phyloP scores from a whole-genome alignment of 2,797 vertebrate species.

The Rousettus madagascariensis region DNA sequence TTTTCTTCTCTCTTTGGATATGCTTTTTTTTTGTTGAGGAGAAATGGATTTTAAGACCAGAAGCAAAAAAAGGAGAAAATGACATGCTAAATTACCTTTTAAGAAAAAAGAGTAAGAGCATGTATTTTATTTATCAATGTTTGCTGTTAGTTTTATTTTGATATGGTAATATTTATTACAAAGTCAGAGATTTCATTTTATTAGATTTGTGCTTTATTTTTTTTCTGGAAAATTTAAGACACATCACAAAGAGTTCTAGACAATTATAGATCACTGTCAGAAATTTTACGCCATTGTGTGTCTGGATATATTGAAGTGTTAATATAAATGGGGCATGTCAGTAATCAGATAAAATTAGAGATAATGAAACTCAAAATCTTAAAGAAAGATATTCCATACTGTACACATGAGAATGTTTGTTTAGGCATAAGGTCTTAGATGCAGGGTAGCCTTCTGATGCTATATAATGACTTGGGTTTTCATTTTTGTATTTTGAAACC shows the following conservation, averaged over 20 bases:
- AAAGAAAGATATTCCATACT: not conserved
- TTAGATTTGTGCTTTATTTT: constrained; percentile 38
- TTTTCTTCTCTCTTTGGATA: constrained; percentile 73
- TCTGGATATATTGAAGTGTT: not conserved
- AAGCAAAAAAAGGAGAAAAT: constrained; percentile 45
- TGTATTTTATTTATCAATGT: constrained; percentile 51
- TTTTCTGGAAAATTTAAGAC: constrained; percentile 32
- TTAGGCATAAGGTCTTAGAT: not conserved
- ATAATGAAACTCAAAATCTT: constrained; percentile 22
- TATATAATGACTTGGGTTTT: constrained; percentile 29
- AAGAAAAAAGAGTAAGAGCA: constrained; percentile 33
- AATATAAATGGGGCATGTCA: constrained; percentile 10
- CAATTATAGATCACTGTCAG: not conserved
- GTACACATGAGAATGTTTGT: not conserved
- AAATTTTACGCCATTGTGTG: constrained; percentile 38
- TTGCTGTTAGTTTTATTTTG: constrained; percentile 47
- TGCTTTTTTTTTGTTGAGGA: not conserved
- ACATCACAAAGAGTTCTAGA: constrained; percentile 24
- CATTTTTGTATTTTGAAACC: constrained; percentile 54
- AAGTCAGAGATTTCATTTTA: constrained; percentile 42
- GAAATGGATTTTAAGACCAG: constrained; percentile 65
- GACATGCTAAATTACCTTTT: constrained; percentile 50
- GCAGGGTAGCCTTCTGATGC: not conserved
- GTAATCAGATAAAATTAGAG: constrained; percentile 54
- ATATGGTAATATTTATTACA: not conserved